These are phyloP conservation scores for Gymnodraco acuticeps DNA, from an alignment of 2,797 vertebrate genomes.

Conservation along the genomic window DNA sequence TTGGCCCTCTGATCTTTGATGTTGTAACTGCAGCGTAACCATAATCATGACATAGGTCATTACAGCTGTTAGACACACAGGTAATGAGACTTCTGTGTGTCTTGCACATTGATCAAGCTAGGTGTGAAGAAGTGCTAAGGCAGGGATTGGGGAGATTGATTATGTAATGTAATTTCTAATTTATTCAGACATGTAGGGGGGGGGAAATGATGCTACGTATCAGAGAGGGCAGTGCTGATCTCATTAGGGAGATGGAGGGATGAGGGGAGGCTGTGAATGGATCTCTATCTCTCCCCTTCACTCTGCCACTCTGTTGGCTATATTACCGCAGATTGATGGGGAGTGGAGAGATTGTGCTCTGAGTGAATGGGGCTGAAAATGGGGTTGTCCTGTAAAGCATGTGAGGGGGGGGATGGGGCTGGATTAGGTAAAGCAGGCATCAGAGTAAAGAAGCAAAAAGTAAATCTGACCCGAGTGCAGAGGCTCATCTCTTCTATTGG, in stretches of 20 bases:
- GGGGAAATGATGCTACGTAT: slow-evolving; percentile 64
- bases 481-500: slow-evolving; percentile 39
- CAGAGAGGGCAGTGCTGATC: slow-evolving; percentile 67
- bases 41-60: slow-evolving; percentile 58
- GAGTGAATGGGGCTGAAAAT: slow-evolving; percentile 69
- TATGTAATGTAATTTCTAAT: slow-evolving; percentile 81
- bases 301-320: slow-evolving; percentile 54
- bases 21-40: slow-evolving; percentile 64
- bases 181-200: slow-evolving; percentile 74
- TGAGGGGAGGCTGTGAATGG: slow-evolving; percentile 64
- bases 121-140: slow-evolving; percentile 48
- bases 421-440: slow-evolving; percentile 42
- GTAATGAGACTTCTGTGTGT: slow-evolving; percentile 38
- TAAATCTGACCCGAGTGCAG: slow-evolving; percentile 57
- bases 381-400: slow-evolving; percentile 40
- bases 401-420: not conserved
- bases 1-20: slow-evolving; percentile 59
- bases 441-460: slow-evolving; percentile 37
- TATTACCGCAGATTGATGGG: slow-evolving; percentile 71
- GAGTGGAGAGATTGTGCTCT: slow-evolving; percentile 56
- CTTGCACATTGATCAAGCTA: slow-evolving; percentile 66
- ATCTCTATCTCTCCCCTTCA: slow-evolving; percentile 45
- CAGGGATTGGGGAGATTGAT: slow-evolving; percentile 70
- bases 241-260: slow-evolving; percentile 71
- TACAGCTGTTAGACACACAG: slow-evolving; percentile 50